Percentiles rank a stretch among this genome's conserved stretches.
Conservation (phyloP, 2,888 invertebrate species). For the Notodonta ziczac region DNA sequence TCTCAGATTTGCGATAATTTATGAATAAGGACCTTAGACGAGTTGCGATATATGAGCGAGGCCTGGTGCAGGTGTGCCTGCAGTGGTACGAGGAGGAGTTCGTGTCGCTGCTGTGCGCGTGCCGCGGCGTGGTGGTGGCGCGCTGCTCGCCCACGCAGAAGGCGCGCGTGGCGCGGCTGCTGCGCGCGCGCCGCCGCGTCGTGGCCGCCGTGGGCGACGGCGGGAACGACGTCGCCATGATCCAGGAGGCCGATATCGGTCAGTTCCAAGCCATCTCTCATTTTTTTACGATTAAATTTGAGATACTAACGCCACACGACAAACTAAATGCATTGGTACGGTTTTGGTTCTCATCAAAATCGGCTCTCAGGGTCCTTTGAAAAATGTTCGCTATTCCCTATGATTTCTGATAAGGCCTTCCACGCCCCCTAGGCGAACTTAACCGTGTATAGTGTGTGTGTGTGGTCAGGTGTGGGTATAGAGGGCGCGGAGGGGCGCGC, state of each 20-base stretch:
- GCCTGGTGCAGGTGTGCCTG: constrained; percentile 82
- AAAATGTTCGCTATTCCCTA: too few species aligned
- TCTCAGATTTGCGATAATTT: too few species aligned
- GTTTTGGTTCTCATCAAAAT: too few species aligned
- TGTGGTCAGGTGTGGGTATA: constrained; percentile 89
- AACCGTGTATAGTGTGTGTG: not conserved
- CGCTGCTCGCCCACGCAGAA: constrained; percentile 97
- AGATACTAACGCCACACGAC: too few species aligned
- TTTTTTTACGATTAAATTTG: too few species aligned
- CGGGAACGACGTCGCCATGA: constrained; percentile 98
- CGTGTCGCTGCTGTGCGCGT: constrained; percentile 88
- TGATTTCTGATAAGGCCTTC: too few species aligned
- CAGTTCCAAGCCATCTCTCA: constrained; percentile 36
- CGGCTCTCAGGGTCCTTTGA: too few species aligned
- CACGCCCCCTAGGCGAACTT: too few species aligned
- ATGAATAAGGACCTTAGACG: too few species aligned
- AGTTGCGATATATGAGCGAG: too few species aligned
- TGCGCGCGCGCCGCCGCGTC: constrained; percentile 80
- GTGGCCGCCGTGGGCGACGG: constrained; percentile 99
- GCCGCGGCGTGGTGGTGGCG: constrained; percentile 94
- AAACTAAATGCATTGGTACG: too few species aligned
- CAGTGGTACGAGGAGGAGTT: constrained; percentile 89
- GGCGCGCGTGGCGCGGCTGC: constrained; percentile 86
- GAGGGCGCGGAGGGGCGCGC: constrained; percentile 96
- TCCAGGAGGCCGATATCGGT: constrained; percentile 98